Evolutionary conservation across 2,888 invertebrate genomes (phyloP).

Genomic region (Sympetrum striolatum): DNA sequence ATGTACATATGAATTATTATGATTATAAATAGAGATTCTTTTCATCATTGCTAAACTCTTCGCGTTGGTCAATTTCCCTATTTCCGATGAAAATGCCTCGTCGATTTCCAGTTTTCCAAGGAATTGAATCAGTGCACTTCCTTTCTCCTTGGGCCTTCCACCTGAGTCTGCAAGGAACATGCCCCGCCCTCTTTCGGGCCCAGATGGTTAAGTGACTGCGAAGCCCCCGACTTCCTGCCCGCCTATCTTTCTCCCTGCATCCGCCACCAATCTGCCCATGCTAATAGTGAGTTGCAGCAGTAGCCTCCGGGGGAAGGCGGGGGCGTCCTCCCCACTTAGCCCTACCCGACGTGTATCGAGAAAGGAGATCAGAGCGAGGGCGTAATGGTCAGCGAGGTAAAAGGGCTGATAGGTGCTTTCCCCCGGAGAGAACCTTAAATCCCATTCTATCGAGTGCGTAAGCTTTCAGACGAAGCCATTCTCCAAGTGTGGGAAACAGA

Average conservation of each 20-base stretch:
- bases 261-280: background rate
- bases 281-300: background rate
- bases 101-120: no score
- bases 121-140: background rate
- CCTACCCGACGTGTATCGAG: background rate
- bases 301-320: background rate
- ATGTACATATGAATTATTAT: no score
- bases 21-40: no score
- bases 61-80: no score
- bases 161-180: background rate
- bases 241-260: background rate
- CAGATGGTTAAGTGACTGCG: background rate
- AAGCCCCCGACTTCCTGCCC: background rate
- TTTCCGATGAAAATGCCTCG: no score
- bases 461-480: no score
- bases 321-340: background rate
- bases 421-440: background rate
- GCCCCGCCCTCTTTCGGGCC: background rate
- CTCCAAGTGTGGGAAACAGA: no score
- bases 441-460: no score
- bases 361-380: background rate
- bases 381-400: background rate
- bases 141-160: background rate
- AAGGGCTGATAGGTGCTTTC: background rate
- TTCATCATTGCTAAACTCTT: no score